Evolutionary conservation across 2,113 vertebrate genomes (phyloP).

Genomic region (Eretmochelys imbricata): DNA sequence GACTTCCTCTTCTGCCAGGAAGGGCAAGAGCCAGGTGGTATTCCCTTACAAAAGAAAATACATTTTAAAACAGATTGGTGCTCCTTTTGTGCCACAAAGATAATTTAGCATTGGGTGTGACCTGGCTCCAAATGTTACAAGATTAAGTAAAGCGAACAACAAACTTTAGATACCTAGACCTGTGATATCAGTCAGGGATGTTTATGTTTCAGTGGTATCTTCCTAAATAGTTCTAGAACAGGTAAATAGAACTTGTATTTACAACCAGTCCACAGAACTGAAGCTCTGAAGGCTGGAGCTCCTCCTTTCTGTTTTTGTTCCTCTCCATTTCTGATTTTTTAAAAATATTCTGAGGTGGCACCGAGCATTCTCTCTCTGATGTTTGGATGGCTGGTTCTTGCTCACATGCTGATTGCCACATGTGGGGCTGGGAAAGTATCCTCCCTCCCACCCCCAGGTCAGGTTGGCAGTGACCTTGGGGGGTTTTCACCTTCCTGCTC

Average conservation of each 20-base stretch:
- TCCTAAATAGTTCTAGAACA: neutral
- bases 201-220: neutral
- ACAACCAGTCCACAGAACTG: neutral
- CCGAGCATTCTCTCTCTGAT: neutral
- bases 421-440: too few relatives aligned
- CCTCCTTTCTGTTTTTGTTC: neutral
- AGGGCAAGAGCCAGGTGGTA: too few relatives aligned
- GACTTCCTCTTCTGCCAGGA: too few relatives aligned
- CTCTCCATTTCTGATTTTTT: neutral
- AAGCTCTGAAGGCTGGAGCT: too few relatives aligned
- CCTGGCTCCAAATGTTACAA: neutral
- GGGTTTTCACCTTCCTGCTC: neutral
- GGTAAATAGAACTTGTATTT: neutral
- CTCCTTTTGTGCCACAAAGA: neutral
- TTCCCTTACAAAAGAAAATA: neutral
- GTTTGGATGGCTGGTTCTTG: neutral
- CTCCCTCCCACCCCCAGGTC: too few relatives aligned
- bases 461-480: neutral
- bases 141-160: accelerated
- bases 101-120: accelerated
- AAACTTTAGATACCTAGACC: accelerated
- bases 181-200: neutral
- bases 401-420: neutral
- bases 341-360: neutral
- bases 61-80: neutral